Evolutionary conservation across 1,140 invertebrate genomes (phyloP).

Genomic region (Hydropsyche tenuis): DNA sequence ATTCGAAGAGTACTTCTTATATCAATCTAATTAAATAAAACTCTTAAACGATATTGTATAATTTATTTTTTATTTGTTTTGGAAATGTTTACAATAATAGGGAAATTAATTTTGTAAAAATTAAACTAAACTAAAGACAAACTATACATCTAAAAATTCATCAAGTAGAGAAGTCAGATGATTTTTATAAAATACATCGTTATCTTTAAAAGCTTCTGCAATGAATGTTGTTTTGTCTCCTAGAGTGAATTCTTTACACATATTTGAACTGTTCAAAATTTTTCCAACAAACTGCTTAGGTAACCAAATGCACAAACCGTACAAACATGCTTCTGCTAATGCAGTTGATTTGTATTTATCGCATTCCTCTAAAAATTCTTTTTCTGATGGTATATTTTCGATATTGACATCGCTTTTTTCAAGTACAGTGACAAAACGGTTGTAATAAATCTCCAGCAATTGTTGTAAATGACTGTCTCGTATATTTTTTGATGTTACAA

Average conservation of each 20-base stretch:
- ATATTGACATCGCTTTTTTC: conserved; percentile 54
- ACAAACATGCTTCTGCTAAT: conserved; percentile 56
- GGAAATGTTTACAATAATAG: too few species aligned
- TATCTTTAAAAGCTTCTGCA: conserved; percentile 52
- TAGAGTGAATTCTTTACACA: conserved; percentile 54
- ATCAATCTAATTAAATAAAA: too few species aligned
- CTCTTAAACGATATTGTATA: too few species aligned
- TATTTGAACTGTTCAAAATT: conserved; percentile 50
- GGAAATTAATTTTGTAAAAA: too few species aligned
- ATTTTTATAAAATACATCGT: conserved; percentile 54
- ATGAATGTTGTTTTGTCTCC: conserved; percentile 53
- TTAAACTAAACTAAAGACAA: too few species aligned
- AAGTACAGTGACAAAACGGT: conserved; percentile 56
- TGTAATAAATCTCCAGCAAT: conserved; percentile 62
- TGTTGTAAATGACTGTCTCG: conserved; percentile 56
- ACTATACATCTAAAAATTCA: conserved; percentile 56
- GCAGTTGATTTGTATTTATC: conserved; percentile 52
- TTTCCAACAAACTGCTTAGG: conserved; percentile 50
- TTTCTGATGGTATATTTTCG: conserved; percentile 54
- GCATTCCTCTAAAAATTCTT: conserved; percentile 54
- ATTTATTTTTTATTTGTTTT: too few species aligned
- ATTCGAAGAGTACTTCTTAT: not conserved
- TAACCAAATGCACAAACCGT: conserved; percentile 54
- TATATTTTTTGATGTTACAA: conserved; percentile 54
- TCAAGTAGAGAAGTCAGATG: conserved; percentile 54